phyloP scores from a whole-genome alignment of 2,113 vertebrate species.

The human region DNA sequence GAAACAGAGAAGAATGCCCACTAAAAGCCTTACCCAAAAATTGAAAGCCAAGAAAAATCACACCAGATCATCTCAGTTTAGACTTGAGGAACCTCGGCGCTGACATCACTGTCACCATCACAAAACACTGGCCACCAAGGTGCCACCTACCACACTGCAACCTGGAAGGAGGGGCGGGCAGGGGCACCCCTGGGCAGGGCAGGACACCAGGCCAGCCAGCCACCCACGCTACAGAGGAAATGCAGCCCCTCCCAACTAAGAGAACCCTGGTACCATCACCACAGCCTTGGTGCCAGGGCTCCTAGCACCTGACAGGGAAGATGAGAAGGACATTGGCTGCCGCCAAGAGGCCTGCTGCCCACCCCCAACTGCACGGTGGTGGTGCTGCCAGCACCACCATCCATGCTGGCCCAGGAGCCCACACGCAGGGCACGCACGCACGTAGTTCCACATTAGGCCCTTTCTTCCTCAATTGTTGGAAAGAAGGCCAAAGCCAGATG shows the following conservation, averaged over 20 bases:
- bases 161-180: no score
- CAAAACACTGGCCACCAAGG: not conserved
- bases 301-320: fast-evolving
- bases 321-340: not conserved
- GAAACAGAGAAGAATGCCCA: not conserved
- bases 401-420: no score
- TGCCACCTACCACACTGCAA: fast-evolving
- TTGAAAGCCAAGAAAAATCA: not conserved
- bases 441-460: not conserved
- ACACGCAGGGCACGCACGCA: fast-evolving
- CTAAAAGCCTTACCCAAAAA: fast-evolving
- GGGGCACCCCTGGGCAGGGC: not conserved
- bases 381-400: fast-evolving
- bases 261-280: not conserved
- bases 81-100: not conserved
- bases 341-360: not conserved
- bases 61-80: not conserved
- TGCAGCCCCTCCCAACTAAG: not conserved
- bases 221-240: fast-evolving
- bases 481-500: not conserved
- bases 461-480: no score
- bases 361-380: no score
- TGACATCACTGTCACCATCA: not conserved
- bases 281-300: not conserved
- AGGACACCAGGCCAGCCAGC: not conserved